Conservation (phyloP, 1,140 invertebrate genomes). For the Nylanderia fulva region DNA sequence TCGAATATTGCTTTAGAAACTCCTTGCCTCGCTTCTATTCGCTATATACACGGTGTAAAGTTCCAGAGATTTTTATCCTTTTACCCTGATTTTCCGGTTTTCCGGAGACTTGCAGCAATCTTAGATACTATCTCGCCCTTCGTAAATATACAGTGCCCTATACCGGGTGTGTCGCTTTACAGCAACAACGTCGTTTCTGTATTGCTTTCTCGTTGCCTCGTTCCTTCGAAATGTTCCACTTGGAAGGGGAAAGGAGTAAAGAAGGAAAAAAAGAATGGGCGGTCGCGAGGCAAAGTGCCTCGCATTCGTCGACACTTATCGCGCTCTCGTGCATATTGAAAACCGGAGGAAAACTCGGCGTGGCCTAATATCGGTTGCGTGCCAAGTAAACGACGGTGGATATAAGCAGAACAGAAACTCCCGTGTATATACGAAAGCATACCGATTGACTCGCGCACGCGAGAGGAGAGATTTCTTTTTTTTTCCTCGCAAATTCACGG, state of each 20-base stretch:
- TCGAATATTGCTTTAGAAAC: slow-evolving; percentile 42
- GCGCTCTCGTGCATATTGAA: slow-evolving; percentile 56
- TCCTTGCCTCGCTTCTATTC: neutral
- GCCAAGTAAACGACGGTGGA: slow-evolving; percentile 24
- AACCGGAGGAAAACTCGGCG: slow-evolving; percentile 21
- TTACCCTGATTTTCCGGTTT: slow-evolving; percentile 32
- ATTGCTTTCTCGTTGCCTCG: neutral
- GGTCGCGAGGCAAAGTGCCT: slow-evolving; percentile 7
- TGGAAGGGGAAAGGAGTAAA: neutral
- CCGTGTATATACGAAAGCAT: neutral
- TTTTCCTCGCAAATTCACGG: slow-evolving; percentile 18
- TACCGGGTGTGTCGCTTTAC: neutral
- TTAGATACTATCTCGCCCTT: slow-evolving; percentile 36
- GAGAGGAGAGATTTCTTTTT: slow-evolving; percentile 9
- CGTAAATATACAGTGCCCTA: slow-evolving; percentile 33
- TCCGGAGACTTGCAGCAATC: slow-evolving; percentile 10
- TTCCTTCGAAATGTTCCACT: slow-evolving; percentile 6
- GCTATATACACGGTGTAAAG: neutral
- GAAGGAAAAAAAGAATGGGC: neutral
- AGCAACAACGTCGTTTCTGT: slow-evolving; percentile 2
- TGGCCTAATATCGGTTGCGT: slow-evolving; percentile 57
- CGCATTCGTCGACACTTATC: slow-evolving; percentile 35
- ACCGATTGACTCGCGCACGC: slow-evolving; percentile 26
- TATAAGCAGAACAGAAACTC: slow-evolving; percentile 18
- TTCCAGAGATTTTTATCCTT: slow-evolving; percentile 40